phyloP scores from a whole-genome alignment of 2,888 invertebrate genomes.

The Oligia strigilis region DNA sequence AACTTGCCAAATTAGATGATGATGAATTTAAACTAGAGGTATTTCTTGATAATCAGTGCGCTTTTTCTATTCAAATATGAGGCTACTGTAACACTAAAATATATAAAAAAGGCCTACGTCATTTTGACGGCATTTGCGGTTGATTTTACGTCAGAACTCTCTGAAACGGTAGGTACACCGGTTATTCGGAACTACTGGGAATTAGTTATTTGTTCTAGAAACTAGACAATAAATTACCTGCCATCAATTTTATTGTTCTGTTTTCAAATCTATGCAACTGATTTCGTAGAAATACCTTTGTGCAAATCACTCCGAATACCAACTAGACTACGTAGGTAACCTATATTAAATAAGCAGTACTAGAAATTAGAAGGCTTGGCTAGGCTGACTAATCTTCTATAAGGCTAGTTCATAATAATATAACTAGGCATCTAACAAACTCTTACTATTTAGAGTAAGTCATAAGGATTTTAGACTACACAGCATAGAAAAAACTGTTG shows the following conservation, averaged over 20 bases:
- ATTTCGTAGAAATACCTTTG: constrained; percentile 22
- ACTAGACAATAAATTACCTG: constrained; percentile 12
- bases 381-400: background rate
- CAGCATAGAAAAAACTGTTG: background rate
- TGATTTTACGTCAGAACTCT: constrained; percentile 10
- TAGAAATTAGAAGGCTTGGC: background rate
- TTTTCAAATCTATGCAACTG: background rate
- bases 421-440: background rate
- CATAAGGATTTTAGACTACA: background rate
- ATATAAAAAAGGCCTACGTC: background rate
- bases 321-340: background rate
- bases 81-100: background rate
- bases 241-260: constrained; percentile 7
- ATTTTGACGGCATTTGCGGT: background rate
- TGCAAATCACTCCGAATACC: constrained; percentile 4
- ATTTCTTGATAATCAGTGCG: constrained; percentile 26
- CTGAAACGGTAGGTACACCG: background rate
- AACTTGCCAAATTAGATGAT: constrained; percentile 65
- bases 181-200: constrained; percentile 11
- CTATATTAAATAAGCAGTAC: background rate
- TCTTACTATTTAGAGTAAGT: background rate
- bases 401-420: background rate
- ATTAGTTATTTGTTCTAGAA: constrained; percentile 14
- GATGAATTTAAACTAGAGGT: constrained; percentile 52
- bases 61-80: constrained; percentile 13